These are phyloP conservation scores for Lepus timidus DNA, from an alignment of 2,113 vertebrate species.

Conservation along the genomic window DNA sequence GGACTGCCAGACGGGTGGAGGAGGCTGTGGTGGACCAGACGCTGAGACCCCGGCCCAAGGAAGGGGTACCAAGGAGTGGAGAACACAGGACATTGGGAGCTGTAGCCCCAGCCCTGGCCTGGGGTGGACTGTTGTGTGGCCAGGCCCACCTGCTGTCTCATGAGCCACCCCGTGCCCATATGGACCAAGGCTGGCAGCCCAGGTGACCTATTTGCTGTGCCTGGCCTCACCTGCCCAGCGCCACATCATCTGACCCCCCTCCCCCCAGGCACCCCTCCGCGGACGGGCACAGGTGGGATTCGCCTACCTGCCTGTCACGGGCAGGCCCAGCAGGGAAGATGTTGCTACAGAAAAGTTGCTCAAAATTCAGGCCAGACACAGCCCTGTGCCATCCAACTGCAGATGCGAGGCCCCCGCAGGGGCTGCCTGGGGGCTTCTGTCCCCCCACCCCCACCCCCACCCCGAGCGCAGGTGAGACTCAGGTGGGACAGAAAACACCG, in stretches of 20 bases:
- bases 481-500: not conserved
- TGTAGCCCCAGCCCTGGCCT: no score
- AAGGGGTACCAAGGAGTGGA: not conserved
- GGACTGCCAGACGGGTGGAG: not conserved
- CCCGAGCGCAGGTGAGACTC: no score
- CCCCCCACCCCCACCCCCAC: no score
- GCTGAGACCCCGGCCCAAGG: rapidly evolving
- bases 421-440: no score
- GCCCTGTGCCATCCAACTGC: rapidly evolving
- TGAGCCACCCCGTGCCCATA: not conserved
- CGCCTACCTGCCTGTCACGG: rapidly evolving
- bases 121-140: no score
- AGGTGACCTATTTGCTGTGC: rapidly evolving
- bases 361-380: rapidly evolving
- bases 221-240: rapidly evolving
- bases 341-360: rapidly evolving
- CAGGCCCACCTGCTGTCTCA: no score
- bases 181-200: rapidly evolving
- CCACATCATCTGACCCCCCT: not conserved
- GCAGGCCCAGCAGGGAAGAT: not conserved
- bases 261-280: not conserved
- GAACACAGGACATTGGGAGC: no score
- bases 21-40: rapidly evolving
- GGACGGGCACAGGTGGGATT: not conserved
- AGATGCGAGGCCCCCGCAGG: no score